These are phyloP conservation scores for Tangachromis dhanisi DNA, from an alignment of 2,113 vertebrate species.

Conservation along the genomic window DNA sequence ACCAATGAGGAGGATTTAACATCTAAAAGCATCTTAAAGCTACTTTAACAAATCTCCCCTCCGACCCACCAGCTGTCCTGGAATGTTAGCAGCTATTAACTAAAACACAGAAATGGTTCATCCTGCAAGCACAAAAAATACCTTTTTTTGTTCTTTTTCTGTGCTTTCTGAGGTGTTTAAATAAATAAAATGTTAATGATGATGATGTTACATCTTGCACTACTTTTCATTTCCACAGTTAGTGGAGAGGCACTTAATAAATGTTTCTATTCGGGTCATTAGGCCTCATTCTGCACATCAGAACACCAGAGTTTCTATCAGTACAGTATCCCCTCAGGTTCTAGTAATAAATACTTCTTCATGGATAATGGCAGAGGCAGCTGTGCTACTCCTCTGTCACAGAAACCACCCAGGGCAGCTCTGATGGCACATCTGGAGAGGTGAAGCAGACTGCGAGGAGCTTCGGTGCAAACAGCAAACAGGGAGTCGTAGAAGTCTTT, in stretches of 20 bases:
- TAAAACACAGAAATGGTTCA: not conserved
- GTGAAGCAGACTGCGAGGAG: conserved; percentile 86
- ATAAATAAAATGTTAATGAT: not conserved
- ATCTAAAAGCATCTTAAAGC: not conserved
- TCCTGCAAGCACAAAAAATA: not conserved
- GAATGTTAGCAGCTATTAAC: not conserved
- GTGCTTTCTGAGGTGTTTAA: not conserved
- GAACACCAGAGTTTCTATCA: conserved; percentile 9
- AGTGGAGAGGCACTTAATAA: not conserved
- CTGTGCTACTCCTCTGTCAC: conserved; percentile 70
- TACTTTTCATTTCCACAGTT: not conserved
- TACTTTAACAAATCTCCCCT: not conserved
- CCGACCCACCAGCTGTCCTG: not conserved
- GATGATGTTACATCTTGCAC: not conserved
- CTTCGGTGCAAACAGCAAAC: conserved; percentile 81
- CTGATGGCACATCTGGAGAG: conserved; percentile 85
- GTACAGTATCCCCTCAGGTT: conserved; percentile 84
- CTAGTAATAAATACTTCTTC: conserved; percentile 86
- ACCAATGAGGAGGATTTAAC: not conserved
- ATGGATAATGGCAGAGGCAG: conserved; percentile 79
- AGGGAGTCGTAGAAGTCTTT: conserved; percentile 86
- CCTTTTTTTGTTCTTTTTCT: not conserved
- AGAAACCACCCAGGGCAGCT: conserved; percentile 57
- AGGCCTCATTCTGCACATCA: not conserved
- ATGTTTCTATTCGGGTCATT: not conserved